These are phyloP conservation scores for Myocastor coypus DNA, from an alignment of 2,113 vertebrate species.

Conservation along the genomic window DNA sequence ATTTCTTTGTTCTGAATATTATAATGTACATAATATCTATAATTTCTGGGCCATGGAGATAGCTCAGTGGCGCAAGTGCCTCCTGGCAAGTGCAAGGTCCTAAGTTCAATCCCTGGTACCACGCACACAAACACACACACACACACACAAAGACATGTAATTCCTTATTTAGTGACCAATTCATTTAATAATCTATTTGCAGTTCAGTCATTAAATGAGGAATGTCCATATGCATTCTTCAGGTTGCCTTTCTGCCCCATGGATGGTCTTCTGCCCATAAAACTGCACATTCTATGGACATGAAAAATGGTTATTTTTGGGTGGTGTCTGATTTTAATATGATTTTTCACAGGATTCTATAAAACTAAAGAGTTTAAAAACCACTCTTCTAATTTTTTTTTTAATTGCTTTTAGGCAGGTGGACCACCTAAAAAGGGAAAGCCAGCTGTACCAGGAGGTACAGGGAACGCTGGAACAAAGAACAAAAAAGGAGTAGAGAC, in stretches of 20 bases:
- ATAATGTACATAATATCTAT: not conserved
- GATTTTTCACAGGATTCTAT: constrained; percentile 18
- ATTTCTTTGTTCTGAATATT: not conserved
- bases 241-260: not conserved
- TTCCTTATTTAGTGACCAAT: not conserved
- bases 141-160: too few species aligned
- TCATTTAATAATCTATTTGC: not conserved
- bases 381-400: constrained; percentile 10
- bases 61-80: too few species aligned
- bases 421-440: constrained; percentile 94
- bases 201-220: not conserved
- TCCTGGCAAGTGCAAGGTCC: too few species aligned
- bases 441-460: constrained; percentile 79
- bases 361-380: not conserved
- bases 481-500: constrained; percentile 91
- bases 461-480: constrained; percentile 88
- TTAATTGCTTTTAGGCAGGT: constrained; percentile 86
- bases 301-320: not conserved
- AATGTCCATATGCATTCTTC: not conserved
- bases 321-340: constrained; percentile 28
- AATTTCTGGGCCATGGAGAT: not conserved
- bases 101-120: too few species aligned
- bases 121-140: too few species aligned
- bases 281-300: constrained; percentile 34
- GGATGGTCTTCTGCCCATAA: not conserved